Conservation (phyloP, 2,113 vertebrate genomes). For the Oryzias celebensis region DNA sequence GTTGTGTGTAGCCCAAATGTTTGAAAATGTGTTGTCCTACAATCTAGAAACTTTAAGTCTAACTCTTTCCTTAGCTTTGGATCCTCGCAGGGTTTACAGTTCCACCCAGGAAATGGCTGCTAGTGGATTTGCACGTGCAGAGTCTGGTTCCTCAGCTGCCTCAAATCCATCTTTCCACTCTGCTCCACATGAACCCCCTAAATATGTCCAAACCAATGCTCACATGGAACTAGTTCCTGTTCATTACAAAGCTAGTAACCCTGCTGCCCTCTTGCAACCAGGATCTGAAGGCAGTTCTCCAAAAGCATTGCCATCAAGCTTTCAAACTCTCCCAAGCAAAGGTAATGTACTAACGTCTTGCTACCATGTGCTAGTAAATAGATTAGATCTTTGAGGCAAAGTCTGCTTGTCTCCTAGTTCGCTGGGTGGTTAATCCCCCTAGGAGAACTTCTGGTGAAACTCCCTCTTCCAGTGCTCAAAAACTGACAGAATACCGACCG, state of each 20-base stretch:
- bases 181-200: conserved; percentile 1
- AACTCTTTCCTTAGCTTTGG: neutral
- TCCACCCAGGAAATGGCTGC: neutral
- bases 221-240: neutral
- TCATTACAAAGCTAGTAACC: neutral
- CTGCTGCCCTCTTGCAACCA: neutral
- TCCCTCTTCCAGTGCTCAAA: rapidly evolving
- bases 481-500: neutral
- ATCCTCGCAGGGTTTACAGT: neutral
- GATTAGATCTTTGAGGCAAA: neutral
- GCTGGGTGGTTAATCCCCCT: neutral
- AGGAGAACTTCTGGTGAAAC: neutral
- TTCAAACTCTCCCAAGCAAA: neutral
- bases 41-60: neutral
- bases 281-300: neutral
- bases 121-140: neutral
- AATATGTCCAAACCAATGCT: neutral
- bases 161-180: neutral
- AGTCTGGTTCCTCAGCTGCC: neutral
- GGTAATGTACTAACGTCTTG: neutral
- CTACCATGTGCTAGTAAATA: no score
- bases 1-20: neutral
- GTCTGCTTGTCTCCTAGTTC: neutral
- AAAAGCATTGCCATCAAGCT: neutral
- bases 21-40: neutral